Conservation (phyloP, 2,888 invertebrate genomes). For the Aporophyla lueneburgensis region DNA sequence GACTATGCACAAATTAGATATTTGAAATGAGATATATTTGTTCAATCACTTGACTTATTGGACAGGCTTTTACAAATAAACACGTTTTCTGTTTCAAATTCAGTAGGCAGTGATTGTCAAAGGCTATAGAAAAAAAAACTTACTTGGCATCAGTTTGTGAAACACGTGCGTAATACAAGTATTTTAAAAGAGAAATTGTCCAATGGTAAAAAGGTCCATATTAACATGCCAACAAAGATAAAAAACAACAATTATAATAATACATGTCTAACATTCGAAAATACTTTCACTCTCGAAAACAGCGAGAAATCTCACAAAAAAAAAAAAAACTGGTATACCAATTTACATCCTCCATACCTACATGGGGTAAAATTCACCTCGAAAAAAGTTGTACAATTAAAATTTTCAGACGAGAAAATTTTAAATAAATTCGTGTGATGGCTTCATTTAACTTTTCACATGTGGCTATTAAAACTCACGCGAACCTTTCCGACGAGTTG, state of each 20-base stretch:
- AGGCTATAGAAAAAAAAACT: neutral
- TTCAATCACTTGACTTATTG: neutral
- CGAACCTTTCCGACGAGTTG: constrained; percentile 64
- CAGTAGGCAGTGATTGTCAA: neutral
- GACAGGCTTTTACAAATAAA: neutral
- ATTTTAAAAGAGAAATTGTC: too few relatives aligned
- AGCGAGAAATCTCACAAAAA: neutral
- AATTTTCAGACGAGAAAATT: constrained; percentile 47
- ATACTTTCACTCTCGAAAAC: too few relatives aligned
- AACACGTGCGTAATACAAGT: too few relatives aligned
- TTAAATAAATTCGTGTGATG: constrained; percentile 59
- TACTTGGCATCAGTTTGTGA: neutral
- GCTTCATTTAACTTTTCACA: constrained; percentile 68
- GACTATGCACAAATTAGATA: constrained; percentile 34
- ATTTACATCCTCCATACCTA: constrained; percentile 25
- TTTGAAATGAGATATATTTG: constrained; percentile 17
- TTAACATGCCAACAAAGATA: neutral
- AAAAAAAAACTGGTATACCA: constrained; percentile 6
- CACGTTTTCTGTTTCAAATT: neutral
- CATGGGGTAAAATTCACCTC: constrained; percentile 18
- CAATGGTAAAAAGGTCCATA: too few relatives aligned
- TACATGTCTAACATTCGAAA: neutral
- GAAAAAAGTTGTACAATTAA: constrained; percentile 59
- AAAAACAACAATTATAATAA: neutral
- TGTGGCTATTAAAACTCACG: constrained; percentile 68